phyloP scores from a whole-genome alignment of 2,113 vertebrate genomes.

The Odontesthes bonariensis region DNA sequence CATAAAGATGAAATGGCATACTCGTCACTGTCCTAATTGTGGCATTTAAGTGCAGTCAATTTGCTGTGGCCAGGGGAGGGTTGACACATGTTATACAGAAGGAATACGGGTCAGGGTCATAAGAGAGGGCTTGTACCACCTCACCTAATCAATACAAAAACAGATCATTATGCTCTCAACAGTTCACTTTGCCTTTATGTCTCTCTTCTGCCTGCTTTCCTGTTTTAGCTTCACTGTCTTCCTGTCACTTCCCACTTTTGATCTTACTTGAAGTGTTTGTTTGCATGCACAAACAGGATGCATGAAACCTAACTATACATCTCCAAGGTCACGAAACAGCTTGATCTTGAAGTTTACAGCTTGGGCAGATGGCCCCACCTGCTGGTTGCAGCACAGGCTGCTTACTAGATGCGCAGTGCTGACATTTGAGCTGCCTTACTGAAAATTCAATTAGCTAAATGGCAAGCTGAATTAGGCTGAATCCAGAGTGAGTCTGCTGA shows the following conservation, averaged over 20 bases:
- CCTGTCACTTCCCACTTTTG: slow-evolving; percentile 8
- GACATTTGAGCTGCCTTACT: slow-evolving; percentile 25
- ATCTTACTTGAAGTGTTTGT: slow-evolving; percentile 3
- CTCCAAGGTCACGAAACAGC: slow-evolving; percentile 43
- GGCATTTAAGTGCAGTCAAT: slow-evolving; percentile 22
- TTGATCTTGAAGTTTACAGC: neutral
- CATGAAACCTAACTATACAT: slow-evolving; percentile 11
- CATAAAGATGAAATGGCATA: neutral
- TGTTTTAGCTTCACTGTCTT: neutral
- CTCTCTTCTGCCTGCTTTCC: too few relatives aligned
- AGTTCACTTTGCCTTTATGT: slow-evolving; percentile 9
- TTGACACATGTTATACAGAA: slow-evolving; percentile 54
- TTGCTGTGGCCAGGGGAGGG: slow-evolving; percentile 41
- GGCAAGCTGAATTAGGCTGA: slow-evolving; percentile 61
- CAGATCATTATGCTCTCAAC: slow-evolving; percentile 37
- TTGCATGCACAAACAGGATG: neutral
- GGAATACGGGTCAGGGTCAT: slow-evolving; percentile 55
- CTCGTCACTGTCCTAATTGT: neutral
- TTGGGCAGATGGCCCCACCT: slow-evolving; percentile 63
- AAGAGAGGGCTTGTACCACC: slow-evolving; percentile 57
- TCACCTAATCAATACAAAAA: slow-evolving; percentile 61
- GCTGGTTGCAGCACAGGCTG: slow-evolving; percentile 40
- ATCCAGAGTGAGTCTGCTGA: slow-evolving; percentile 57
- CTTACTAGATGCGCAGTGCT: neutral
- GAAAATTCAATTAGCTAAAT: slow-evolving; percentile 69